Evolutionary conservation across 2,888 invertebrate species (phyloP).

Genomic region (Cordilura impudica): DNA sequence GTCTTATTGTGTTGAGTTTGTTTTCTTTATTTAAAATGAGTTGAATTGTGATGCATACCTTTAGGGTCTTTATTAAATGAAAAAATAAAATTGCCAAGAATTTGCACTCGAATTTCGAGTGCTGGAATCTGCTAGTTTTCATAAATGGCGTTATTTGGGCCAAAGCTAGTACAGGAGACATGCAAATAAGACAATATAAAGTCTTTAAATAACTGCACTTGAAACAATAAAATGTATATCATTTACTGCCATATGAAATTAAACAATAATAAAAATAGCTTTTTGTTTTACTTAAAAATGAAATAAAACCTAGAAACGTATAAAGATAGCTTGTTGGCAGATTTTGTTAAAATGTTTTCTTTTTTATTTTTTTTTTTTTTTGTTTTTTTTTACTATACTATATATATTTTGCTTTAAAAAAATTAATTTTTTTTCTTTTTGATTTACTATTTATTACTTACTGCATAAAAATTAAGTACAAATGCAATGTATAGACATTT

Average conservation of each 20-base stretch:
- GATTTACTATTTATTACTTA: conserved; percentile 24
- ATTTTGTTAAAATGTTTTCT: background rate
- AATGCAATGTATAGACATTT: background rate
- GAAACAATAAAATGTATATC: background rate
- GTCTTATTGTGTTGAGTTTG: too few relatives aligned
- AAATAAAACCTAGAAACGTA: background rate
- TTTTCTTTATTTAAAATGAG: too few relatives aligned
- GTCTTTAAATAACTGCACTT: too few relatives aligned
- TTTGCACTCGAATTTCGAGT: too few relatives aligned
- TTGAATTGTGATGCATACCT: too few relatives aligned
- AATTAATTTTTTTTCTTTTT: background rate
- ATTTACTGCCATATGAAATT: background rate
- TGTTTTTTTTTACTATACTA: background rate
- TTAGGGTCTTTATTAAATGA: too few relatives aligned
- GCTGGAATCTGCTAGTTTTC: too few relatives aligned
- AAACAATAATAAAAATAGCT: background rate
- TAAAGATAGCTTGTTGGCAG: background rate
- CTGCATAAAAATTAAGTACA: conserved; percentile 19
- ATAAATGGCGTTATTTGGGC: too few relatives aligned
- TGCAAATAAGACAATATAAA: background rate
- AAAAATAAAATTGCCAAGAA: too few relatives aligned
- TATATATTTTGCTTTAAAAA: too few relatives aligned
- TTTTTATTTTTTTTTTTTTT: background rate
- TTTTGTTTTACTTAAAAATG: background rate
- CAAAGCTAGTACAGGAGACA: background rate